Percentiles rank a stretch among this genome's conserved stretches.
Evolutionary conservation across 2,888 invertebrate species (phyloP).

Genomic region (Scaptomyza polygonia): DNA sequence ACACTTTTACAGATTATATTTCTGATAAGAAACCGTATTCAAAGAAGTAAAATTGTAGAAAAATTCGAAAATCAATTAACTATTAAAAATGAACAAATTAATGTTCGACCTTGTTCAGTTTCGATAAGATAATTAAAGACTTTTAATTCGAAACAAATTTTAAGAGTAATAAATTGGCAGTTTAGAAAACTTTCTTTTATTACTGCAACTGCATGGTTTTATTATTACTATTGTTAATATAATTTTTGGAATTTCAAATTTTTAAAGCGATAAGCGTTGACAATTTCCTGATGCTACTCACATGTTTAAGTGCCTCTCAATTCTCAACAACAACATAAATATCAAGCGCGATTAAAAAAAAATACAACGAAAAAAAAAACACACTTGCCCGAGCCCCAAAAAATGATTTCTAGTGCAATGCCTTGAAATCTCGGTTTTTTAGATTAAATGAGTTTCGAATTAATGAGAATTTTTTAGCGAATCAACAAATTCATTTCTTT

Average conservation of each 20-base stretch:
- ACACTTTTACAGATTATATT: too few relatives aligned
- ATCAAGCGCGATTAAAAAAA: constrained; percentile 34
- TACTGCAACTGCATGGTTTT: constrained; percentile 11
- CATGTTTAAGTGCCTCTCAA: constrained; percentile 27
- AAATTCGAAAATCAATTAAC: too few relatives aligned
- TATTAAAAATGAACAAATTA: too few relatives aligned
- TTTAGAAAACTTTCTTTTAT: too few relatives aligned
- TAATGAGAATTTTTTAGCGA: constrained; percentile 10
- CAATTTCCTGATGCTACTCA: constrained; percentile 50
- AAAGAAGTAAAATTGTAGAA: too few relatives aligned
- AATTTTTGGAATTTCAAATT: neutral
- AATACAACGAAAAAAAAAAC: constrained; percentile 6
- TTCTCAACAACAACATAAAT: constrained; percentile 4
- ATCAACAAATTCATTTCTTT: neutral
- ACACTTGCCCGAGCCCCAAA: neutral
- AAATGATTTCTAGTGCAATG: constrained; percentile 34
- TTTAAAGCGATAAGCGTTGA: constrained; percentile 43
- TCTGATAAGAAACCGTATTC: too few relatives aligned
- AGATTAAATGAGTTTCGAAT: constrained; percentile 28
- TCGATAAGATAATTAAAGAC: too few relatives aligned
- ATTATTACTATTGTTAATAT: neutral
- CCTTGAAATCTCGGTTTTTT: neutral
- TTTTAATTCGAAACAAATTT: too few relatives aligned
- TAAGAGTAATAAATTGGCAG: neutral
- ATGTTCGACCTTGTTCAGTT: too few relatives aligned